A percentile compares a stretch with the other conserved stretches of the same genome.
These are phyloP conservation scores for Rana temporaria DNA, from an alignment of 2,113 vertebrate genomes.

Conservation along the genomic window DNA sequence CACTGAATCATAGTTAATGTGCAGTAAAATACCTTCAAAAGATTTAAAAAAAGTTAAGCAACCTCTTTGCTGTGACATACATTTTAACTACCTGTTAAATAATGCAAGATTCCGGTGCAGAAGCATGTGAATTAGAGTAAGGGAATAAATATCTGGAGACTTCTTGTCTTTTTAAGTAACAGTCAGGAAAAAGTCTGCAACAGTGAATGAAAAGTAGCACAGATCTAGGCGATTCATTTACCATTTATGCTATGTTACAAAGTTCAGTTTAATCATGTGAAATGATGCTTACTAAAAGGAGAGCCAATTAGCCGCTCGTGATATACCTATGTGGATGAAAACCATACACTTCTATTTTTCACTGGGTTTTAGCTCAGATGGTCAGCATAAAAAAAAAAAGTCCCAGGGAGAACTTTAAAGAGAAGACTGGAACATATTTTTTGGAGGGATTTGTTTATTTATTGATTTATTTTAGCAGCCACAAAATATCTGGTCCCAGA, in stretches of 20 bases:
- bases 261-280: conserved; percentile 73
- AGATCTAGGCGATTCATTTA: conserved; percentile 61
- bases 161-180: conserved; percentile 68
- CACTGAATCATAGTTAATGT: conserved; percentile 58
- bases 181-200: conserved; percentile 62
- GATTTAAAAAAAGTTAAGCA: conserved; percentile 54
- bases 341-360: conserved; percentile 29
- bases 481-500: conserved; percentile 26
- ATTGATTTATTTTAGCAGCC: conserved; percentile 26
- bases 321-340: conserved; percentile 59
- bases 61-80: conserved; percentile 54
- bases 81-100: conserved; percentile 65
- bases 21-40: conserved; percentile 60
- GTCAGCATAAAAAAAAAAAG: neutral
- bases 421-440: conserved; percentile 21
- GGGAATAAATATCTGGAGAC: conserved; percentile 69
- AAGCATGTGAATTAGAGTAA: conserved; percentile 61
- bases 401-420: neutral
- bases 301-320: conserved; percentile 66
- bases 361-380: neutral
- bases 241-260: conserved; percentile 64
- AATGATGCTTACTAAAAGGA: conserved; percentile 63
- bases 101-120: conserved; percentile 62
- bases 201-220: conserved; percentile 60
- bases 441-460: conserved; percentile 24